These are phyloP conservation scores for Branchellion lobata DNA, from an alignment of 2,888 invertebrate genomes.

Conservation along the genomic window DNA sequence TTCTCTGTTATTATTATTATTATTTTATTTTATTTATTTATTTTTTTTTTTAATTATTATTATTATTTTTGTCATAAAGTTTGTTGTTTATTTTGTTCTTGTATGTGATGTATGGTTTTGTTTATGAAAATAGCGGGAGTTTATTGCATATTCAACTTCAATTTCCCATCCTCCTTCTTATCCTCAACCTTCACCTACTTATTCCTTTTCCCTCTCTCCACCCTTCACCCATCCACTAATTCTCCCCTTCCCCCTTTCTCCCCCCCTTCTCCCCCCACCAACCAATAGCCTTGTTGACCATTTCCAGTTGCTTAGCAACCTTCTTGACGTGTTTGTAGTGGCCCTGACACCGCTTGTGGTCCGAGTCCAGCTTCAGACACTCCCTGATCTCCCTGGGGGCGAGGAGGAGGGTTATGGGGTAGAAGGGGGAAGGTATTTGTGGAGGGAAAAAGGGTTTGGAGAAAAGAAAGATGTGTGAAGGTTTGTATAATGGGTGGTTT, in stretches of 20 bases:
- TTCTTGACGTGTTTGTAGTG: slow-evolving; percentile 95
- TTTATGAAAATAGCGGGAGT: neutral
- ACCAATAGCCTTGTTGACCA: slow-evolving; percentile 63
- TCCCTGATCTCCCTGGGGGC: slow-evolving; percentile 80
- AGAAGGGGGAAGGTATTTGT: neutral
- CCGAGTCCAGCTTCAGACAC: slow-evolving; percentile 93
- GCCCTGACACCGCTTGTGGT: slow-evolving; percentile 91
- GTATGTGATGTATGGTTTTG: neutral
- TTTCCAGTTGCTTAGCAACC: slow-evolving; percentile 72
- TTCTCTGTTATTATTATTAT: no score
- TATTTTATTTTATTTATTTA: no score
- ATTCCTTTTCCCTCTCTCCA: neutral
- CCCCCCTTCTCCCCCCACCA: slow-evolving; percentile 48
- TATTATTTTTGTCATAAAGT: no score
- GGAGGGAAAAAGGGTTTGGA: no score
- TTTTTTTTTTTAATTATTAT: no score
- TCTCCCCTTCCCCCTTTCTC: neutral
- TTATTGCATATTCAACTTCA: neutral
- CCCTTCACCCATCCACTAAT: slow-evolving; percentile 53
- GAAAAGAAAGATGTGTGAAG: no score
- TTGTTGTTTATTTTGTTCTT: no score
- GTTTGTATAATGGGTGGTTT: no score
- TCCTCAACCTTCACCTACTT: neutral
- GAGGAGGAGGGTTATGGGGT: no score
- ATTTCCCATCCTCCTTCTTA: neutral